Evolutionary conservation across 2,888 invertebrate species (phyloP), one percentile per base, ranked within the genome.

Genomic region (Aphidius colemani): DNA sequence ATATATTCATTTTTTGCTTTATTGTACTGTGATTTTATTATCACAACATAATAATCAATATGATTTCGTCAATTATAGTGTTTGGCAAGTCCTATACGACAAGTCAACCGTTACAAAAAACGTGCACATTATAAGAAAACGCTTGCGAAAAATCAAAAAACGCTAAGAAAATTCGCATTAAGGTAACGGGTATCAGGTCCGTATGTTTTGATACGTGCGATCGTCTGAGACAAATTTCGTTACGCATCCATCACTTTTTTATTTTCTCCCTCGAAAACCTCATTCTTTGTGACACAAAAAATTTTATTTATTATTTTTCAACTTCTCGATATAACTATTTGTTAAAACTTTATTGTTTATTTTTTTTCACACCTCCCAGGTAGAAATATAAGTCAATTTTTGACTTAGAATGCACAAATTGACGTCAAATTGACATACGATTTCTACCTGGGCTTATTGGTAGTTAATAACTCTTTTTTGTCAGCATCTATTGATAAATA

Each of bases 81-180:
- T 30, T 30, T 30, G 30, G n/a, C 30, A 53, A 59, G 63, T 68
- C 61, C 56, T 57, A 61, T 63, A 61, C 56, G 70, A 64, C 73
- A 75, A 77, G 72, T 77, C 79, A 74, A 80, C 82, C 82, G 81
- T 81, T 81, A 81, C 76, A 69, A 11, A 50, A 45, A 45, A 56
- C 71, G 71, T 71, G 71, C 74, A 69, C 72, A 70, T 72, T 71
- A 72, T 70, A 3, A 30, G 30, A 30, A 13, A 57, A 57, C 39
- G 11, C 18, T 30, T 30, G 40, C 18, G 13, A 53, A 53, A 9
- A 53, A 53, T n/a, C 7, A 45, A 46, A 44, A 10, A 46, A 45
- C 40, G 44, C 73, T 71, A 70, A 77, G 76, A 78, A 68, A 77
- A 75, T 74, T 71, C 71, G 68, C 75, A 81, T 81, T 81, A 81